Evolutionary conservation across 2,113 vertebrate species (phyloP).

Genomic region (Parus major): DNA sequence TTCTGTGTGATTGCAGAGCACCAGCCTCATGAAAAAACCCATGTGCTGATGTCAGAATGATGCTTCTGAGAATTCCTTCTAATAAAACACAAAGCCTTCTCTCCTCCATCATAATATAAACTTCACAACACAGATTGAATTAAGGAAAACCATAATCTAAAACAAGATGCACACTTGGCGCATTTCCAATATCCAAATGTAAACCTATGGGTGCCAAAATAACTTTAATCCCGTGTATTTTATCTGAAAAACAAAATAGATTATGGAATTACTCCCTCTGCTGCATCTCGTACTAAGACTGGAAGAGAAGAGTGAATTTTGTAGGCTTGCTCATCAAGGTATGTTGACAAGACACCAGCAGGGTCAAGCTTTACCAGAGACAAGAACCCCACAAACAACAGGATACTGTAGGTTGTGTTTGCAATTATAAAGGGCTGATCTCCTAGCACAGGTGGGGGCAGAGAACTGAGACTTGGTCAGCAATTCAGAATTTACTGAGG

Average conservation of each 20-base stretch:
- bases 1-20: background rate
- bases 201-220: background rate
- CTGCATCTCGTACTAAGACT: background rate
- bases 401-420: background rate
- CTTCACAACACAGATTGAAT: background rate
- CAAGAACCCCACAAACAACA: background rate
- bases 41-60: background rate
- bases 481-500: background rate
- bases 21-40: background rate
- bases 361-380: background rate
- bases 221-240: background rate
- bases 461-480: background rate
- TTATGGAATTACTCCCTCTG: background rate
- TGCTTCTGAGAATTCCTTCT: background rate
- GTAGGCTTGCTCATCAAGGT: background rate
- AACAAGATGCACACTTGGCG: background rate
- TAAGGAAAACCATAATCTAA: background rate
- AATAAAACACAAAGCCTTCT: background rate
- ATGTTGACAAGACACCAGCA: background rate
- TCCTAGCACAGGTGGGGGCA: background rate
- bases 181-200: background rate
- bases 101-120: background rate
- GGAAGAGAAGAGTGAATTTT: background rate
- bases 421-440: rapidly evolving
- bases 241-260: background rate